Evolutionary conservation across 2,797 vertebrate genomes (phyloP), one percentile per base, ranked within the genome.

Genomic region (Sebastes kiyomatsui): DNA sequence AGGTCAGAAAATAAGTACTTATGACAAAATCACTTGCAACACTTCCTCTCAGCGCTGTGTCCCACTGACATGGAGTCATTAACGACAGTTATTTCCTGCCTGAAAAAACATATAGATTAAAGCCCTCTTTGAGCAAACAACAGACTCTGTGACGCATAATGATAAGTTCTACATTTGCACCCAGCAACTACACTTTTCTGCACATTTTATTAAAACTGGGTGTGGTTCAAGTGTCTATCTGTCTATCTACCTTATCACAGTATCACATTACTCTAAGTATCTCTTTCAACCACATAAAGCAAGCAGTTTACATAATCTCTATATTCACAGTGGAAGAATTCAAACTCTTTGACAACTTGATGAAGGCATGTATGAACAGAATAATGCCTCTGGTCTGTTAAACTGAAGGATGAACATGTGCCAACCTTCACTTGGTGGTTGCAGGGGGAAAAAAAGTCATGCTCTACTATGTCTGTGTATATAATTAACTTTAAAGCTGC

Each of bases 1-100:
- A 79, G 76, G 67, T 83, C 42, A 87, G 42, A 78, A 78, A 81
- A 72, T 23, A 75, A 64, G 61, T 80, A 85, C 73, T 56, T 66
- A 83, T 73, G 64, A 86, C 38, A 84, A 72, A 80, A 77, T 22
- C 46, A 76, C 33, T 84, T 89, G 81, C 76, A 72, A 56, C 30
- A 87, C 77, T 87, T 93, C 83, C 88, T 86, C 42, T 87, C 56
- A 80, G 11, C 2, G 2, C 59, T n/a, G 28, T 67, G 66, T 58
- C 60, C 72, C 10, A 78, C 28, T 85, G 46, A 84, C 61, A 73
- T 42, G 20, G 49, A 86, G 35, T 72, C 54, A 73, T 79, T 82
- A 75, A 52, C 1, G 1, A 49, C 4, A 0, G 56, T 59, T 66
- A 83, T 77, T 70, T 85, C 80, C 82, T 79, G 75, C 28, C 27